Evolutionary conservation across 2,888 invertebrate genomes (phyloP).

Genomic region (Toxonevra muliebris): DNA sequence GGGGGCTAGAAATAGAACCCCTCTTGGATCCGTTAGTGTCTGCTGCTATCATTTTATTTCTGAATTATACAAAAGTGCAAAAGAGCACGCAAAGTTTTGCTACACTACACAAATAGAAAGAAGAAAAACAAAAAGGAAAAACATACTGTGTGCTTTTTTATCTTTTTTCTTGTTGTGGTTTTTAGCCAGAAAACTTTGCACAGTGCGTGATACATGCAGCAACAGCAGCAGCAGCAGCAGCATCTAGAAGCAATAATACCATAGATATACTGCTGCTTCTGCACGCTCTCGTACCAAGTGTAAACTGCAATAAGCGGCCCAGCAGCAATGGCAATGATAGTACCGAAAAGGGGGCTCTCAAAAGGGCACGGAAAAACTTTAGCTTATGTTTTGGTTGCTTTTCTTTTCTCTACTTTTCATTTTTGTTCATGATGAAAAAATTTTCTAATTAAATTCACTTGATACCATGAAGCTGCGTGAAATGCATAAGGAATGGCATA

Average conservation of each 20-base stretch:
- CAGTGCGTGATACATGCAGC: not conserved
- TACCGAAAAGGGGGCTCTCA: no score
- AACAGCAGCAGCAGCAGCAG: no score
- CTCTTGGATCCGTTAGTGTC: no score
- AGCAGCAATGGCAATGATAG: no score
- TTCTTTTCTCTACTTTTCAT: not conserved
- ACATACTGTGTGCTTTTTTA: not conserved
- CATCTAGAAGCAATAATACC: not conserved
- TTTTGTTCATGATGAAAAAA: constrained; percentile 13
- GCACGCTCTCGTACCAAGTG: no score
- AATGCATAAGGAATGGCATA: constrained; percentile 23
- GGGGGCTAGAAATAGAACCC: no score
- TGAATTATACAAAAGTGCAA: not conserved
- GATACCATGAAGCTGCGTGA: constrained; percentile 48
- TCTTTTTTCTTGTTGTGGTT: not conserved
- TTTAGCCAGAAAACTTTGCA: not conserved
- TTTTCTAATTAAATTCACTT: constrained; percentile 60
- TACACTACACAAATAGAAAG: not conserved
- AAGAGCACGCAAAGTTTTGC: constrained; percentile 3
- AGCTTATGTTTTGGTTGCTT: not conserved
- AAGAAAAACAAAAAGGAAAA: not conserved
- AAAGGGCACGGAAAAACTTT: not conserved
- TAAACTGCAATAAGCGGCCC: no score
- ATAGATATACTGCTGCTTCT: not conserved
- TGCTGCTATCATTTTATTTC: no score